Base-by-base conservation (phyloP, 2,113 vertebrate genomes). In the Megaleporinus macrocephalus region DNA sequence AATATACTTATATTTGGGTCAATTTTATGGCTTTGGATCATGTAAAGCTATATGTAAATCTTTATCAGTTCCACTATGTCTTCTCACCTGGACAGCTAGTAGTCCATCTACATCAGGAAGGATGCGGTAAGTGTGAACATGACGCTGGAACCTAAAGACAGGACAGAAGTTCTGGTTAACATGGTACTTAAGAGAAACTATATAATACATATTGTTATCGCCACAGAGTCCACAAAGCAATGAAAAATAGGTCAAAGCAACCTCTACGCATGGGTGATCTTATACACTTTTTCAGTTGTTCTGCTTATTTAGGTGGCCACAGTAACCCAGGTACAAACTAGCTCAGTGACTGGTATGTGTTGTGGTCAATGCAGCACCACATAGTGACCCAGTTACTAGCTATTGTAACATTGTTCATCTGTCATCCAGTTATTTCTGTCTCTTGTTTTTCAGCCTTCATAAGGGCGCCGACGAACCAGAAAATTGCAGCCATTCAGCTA, bases 111-210 rank as follows among this genome's bases (percentile, higher is more conserved):
- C 88, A 5, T 96, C 94, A 0, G 95, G 95, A n/a, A 97, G 94
- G 83, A 97, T 95, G 30, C 96, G 94, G 84, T 97, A 97, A 1
- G 96, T 96, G 90, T 97, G 95, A 84, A 97, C 94, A 7, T 96
- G 95, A 14, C 93, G 86, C 83, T 95, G 95, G 73, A 95, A 97
- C 85, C 96, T 97, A 89, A 73, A 87, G 22, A 86, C 6, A 30
- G 82, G 73, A 68, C 53, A 80, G 71, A 81, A 70, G 3, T 12
- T 20, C 1, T 76, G 22, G 26, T 57, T 29, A 66, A 13, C 22
- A 15, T 41, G 26, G 61, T 26, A 33, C 24, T 1, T 12, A n/a
- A 68, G 6, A 44, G 18, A 74, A 53, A 0, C 18, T 16, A 24
- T 3, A 61, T 36, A 6, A 18, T 20, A 1, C 27, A 53, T 3